Evolutionary conservation across 2,888 invertebrate genomes (phyloP).

Genomic region (Sesamia inferens): DNA sequence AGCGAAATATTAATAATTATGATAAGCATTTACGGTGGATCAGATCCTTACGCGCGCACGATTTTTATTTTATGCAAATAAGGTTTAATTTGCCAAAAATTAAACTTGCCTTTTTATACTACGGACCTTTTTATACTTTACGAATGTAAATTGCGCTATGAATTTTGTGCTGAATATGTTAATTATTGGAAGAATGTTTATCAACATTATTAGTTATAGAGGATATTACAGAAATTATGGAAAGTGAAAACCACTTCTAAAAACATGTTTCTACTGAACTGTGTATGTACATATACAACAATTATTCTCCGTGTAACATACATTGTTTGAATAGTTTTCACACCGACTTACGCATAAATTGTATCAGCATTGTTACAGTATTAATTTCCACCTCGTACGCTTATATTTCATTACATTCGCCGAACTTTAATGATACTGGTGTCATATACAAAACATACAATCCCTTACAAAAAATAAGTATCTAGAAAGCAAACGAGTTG

Average conservation of each 20-base stretch:
- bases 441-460: conserved; percentile 52
- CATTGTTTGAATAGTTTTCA: conserved; percentile 14
- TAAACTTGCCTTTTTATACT: conserved; percentile 54
- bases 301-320: background rate
- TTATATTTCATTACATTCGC: conserved; percentile 68
- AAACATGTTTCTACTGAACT: background rate
- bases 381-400: conserved; percentile 30
- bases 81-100: conserved; percentile 67
- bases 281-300: background rate
- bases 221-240: background rate
- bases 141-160: conserved; percentile 52
- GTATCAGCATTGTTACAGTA: conserved; percentile 20
- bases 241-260: background rate
- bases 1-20: conserved; percentile 84
- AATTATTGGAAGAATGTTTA: conserved; percentile 33
- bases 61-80: conserved; percentile 74
- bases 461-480: conserved; percentile 47
- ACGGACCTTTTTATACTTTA: no score
- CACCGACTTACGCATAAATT: conserved; percentile 46
- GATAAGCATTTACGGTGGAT: conserved; percentile 76
- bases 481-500: conserved; percentile 48
- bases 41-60: conserved; percentile 68
- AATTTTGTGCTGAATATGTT: conserved; percentile 28
- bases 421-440: conserved; percentile 62
- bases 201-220: conserved; percentile 16